Conservation (phyloP, 2,113 vertebrate genomes). For the Neomonachus schauinslandi region DNA sequence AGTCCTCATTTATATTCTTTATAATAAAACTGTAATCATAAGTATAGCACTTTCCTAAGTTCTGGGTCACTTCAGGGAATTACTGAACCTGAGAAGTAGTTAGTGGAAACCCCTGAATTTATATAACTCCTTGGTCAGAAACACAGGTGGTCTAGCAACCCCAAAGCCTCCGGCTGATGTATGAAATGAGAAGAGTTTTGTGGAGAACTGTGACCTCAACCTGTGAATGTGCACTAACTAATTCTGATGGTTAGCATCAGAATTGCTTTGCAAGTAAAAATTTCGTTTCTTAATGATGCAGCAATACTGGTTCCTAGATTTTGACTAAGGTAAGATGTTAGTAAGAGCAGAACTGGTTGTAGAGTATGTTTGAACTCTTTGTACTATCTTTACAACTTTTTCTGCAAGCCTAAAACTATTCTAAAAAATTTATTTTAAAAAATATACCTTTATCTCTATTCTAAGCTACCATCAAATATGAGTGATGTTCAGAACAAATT, state of each 20-base stretch:
- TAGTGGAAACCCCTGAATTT: neutral
- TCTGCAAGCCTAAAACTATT: constrained; percentile 42
- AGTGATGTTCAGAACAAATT: constrained; percentile 36
- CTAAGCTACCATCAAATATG: constrained; percentile 53
- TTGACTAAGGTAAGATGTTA: neutral
- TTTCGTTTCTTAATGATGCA: neutral
- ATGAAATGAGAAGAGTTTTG: neutral
- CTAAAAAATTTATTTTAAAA: constrained; percentile 38
- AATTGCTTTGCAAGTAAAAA: neutral
- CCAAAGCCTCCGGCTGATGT: neutral
- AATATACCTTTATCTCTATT: constrained; percentile 29
- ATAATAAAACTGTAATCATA: neutral
- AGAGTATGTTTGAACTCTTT: neutral
- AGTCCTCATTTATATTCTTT: neutral
- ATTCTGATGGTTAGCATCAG: neutral
- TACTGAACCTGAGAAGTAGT: neutral
- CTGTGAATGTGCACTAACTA: neutral
- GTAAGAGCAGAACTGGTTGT: neutral
- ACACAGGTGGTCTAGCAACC: neutral
- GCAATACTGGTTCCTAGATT: neutral
- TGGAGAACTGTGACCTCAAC: neutral
- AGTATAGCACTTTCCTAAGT: neutral
- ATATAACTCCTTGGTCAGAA: constrained; percentile 9
- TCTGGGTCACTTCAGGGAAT: neutral
- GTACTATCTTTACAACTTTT: neutral